Percentiles rank a stretch among this genome's conserved stretches.
phyloP scores from a whole-genome alignment of 2,113 vertebrate genomes.

The Callipepla squamata region DNA sequence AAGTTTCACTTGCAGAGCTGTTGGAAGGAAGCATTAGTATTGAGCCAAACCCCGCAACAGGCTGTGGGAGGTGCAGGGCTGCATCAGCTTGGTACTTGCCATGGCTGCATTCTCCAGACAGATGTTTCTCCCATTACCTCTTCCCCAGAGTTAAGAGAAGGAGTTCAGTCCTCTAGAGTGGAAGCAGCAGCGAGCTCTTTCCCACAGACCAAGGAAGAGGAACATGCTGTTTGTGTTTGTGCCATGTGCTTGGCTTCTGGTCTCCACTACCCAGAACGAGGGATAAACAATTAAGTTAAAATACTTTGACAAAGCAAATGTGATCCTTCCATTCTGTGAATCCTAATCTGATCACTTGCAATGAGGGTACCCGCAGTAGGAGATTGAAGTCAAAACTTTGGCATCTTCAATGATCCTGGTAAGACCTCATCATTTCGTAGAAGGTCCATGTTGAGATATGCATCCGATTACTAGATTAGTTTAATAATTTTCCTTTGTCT shows the following conservation, averaged over 20 bases:
- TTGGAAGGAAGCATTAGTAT: not conserved
- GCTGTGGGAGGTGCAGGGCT: not conserved
- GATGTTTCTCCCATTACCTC: not conserved
- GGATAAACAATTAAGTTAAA: not conserved
- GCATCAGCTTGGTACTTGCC: fast-evolving
- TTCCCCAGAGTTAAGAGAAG: not conserved
- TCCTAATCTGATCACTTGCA: not conserved
- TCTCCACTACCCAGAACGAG: not conserved
- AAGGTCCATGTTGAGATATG: not conserved
- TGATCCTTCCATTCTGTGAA: not conserved
- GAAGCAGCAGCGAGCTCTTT: not conserved
- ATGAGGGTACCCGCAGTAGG: not conserved
- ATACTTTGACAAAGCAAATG: not conserved
- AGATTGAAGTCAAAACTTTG: not conserved
- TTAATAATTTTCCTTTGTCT: not conserved
- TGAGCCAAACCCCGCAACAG: not conserved
- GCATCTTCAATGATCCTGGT: not conserved
- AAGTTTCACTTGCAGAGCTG: not conserved
- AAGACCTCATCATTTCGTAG: not conserved
- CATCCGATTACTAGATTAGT: not conserved
- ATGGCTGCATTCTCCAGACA: not conserved
- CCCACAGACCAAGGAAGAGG: not conserved
- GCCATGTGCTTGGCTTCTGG: not conserved
- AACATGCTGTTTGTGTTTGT: not conserved
- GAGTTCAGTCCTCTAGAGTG: not conserved